These are phyloP conservation scores for Crossaster papposus DNA, from an alignment of 53 echinoderm and acorn worm species.

Conservation along the genomic window DNA sequence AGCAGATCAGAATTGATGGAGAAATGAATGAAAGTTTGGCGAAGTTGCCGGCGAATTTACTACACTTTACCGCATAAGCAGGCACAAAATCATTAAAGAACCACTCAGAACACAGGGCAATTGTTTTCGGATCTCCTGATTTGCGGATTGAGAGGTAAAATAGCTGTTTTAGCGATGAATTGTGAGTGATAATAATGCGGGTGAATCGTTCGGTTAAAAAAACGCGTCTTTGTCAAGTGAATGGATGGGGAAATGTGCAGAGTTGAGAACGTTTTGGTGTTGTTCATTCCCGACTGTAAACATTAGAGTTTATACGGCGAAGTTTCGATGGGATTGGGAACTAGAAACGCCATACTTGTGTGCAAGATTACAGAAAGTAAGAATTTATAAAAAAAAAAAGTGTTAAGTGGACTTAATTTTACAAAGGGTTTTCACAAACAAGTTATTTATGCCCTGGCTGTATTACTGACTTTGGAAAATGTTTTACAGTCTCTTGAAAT, in stretches of 20 bases:
- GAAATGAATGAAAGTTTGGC: slow-evolving; percentile 59
- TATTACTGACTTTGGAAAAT: too few relatives aligned
- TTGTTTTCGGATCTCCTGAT: not conserved
- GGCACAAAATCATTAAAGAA: slow-evolving; percentile 11
- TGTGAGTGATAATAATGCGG: slow-evolving; percentile 5
- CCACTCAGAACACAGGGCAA: not conserved
- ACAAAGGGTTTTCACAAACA: not conserved
- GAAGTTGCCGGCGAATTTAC: slow-evolving; percentile 46
- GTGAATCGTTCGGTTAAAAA: slow-evolving; percentile 32
- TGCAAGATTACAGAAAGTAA: not conserved
- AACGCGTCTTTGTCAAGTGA: slow-evolving; percentile 59
- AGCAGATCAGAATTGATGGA: slow-evolving; percentile 39
- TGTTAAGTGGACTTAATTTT: not conserved
- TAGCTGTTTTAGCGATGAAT: slow-evolving; percentile 3
- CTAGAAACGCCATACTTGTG: not conserved
- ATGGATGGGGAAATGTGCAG: slow-evolving; percentile 20
- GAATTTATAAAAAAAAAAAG: not conserved
- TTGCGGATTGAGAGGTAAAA: not conserved
- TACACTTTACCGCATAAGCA: slow-evolving; percentile 41
- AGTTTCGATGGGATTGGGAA: not conserved
- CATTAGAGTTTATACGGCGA: slow-evolving; percentile 12
- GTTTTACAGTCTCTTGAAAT: too few relatives aligned
- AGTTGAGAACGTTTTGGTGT: not conserved
- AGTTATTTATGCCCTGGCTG: too few relatives aligned
- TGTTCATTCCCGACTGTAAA: slow-evolving; percentile 9